phyloP scores from a whole-genome alignment of 2,888 invertebrate genomes.

The Chirona hameri region DNA sequence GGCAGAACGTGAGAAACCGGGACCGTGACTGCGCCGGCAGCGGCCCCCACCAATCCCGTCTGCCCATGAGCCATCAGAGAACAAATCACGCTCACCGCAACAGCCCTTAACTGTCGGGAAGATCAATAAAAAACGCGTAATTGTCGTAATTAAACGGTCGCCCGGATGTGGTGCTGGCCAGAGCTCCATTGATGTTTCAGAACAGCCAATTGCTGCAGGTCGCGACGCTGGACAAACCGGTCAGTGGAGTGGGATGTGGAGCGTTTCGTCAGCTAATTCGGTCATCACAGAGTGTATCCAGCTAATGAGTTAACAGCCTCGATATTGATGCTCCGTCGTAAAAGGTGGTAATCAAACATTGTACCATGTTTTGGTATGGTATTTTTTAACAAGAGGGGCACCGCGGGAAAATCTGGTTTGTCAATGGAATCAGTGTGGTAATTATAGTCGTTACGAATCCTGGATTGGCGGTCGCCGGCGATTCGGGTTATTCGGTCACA shows the following conservation, averaged over 20 bases:
- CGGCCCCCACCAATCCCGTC: background rate
- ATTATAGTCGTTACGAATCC: too few species aligned
- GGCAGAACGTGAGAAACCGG: background rate
- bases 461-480: too few species aligned
- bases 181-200: background rate
- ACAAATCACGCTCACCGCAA: background rate
- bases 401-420: too few species aligned
- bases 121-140: conserved; percentile 5
- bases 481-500: too few species aligned
- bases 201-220: background rate
- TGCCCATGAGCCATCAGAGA: background rate
- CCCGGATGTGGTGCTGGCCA: background rate
- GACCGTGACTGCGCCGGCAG: background rate
- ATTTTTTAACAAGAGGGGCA: too few species aligned
- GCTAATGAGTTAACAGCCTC: background rate
- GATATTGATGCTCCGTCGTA: background rate
- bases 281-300: background rate
- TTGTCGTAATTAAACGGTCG: conserved; percentile 8
- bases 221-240: too few species aligned
- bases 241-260: background rate
- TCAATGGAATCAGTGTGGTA: too few species aligned
- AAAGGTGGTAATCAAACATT: background rate
- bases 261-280: background rate
- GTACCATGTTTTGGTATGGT: too few species aligned
- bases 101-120: background rate